Evolutionary conservation across 2,888 invertebrate genomes (phyloP), one percentile per base, ranked within the genome.

Genomic region (Tipula vernalis): DNA sequence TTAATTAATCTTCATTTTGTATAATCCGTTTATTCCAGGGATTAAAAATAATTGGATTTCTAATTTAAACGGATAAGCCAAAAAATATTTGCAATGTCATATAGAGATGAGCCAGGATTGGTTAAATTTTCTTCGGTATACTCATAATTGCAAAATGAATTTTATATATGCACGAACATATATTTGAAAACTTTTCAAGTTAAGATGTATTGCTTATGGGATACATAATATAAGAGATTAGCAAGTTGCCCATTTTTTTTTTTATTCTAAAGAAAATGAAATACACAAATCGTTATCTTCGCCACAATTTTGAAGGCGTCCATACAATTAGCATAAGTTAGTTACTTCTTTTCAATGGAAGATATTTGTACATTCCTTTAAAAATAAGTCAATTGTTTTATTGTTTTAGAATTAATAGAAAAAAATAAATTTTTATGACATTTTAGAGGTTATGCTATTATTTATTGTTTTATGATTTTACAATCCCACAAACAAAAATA

Each of bases 401-500:
- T 85, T 41, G 44, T 42, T 36, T 84, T 10, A 12, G 83, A 83
- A 83, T 71, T 71, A 71, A 71, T 28, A 71, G 71, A 28, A 28
- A 10, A 28, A 28, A 71, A 8, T 10, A 28, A 28, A 71, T 28
- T 8, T 71, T 71, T 71, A 71, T 28, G 28, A 71, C 10, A 71
- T 71, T 71, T 71, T 71, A 71, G 71, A 71, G 71, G 71, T 71
- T 71, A 71, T 41, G 15, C n/a, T 85, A 10, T 85, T 44, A 85
- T 85, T 85, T 85, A 85, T 85, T 85, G 85, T 85, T 85, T 85
- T 85, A 85, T 85, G 39, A 42, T 41, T 85, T 85, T 85, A 85
- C 85, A 44, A 85, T n/a, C 44, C 44, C 85, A 85, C 85, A 85
- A 85, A 42, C 36, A 85, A 85, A 85, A 41, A 85, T 85, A 41